Base-by-base conservation (phyloP, 2,888 invertebrate species). In the Ichneumoninae sp. region DNA sequence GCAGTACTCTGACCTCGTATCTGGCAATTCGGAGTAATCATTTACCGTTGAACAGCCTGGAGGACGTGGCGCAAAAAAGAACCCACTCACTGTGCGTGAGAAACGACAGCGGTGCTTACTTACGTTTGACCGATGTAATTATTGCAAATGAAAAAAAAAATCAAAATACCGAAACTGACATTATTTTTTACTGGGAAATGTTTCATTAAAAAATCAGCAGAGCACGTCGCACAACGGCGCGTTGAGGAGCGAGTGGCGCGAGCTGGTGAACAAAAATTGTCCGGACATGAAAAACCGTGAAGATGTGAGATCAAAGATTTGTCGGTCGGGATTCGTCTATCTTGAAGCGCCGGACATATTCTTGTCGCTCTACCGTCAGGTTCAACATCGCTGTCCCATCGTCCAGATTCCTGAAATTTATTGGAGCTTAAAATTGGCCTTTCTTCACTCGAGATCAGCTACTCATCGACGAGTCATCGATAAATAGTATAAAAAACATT, bases 71-170 rank as follows among this genome's bases (percentile, higher is more conserved):
- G 19, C 78, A 86, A 8, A 89, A 90, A 71, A 88, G 90, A 69
- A 92, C 91, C 6, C 92, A 94, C 84, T 92, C 93, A 1, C 81
- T 94, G 44, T 94, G 94, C 86, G 83, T 94, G n/a, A 90, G 94
- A 77, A 93, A 91, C 52, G 90, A 92, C 57, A 94, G 94, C 87
- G 92, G 91, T 79, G 94, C 94, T 33, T 93, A 93, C 68, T 90
- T 91, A 66, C 89, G 91, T 80, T 92, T 94, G 76, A 89, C 89
- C 50, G 92, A 62, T 7, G 70, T 80, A 60, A 54, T 62, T 57
- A 30, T 19, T 7, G 26, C 26, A 16, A 19, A 33, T 16, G 8
- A 52, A n/a, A 33, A 70, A 30, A 8, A n/a, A 47, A 33, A 19
- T 22, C 19, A 57, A 36, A 40, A 36, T 26, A 19, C 5, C 8